Evolutionary conservation across 1,140 invertebrate genomes (phyloP), one percentile per base, ranked within the genome.

Genomic region (Solenopsis invicta): DNA sequence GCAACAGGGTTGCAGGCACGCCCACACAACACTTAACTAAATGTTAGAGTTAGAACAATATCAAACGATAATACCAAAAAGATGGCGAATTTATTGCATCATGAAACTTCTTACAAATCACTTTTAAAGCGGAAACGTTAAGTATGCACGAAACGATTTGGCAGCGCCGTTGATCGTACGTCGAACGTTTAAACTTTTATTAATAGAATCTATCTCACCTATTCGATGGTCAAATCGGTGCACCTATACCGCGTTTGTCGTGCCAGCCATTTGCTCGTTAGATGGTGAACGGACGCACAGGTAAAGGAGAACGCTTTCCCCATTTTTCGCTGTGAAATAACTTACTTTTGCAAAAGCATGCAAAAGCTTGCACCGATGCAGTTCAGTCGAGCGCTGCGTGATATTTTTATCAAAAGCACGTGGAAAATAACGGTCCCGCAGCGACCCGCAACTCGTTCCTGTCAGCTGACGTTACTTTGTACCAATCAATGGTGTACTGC

Each of bases 121-220:
- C 61, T 84, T 72, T 8, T 24, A 34, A 50, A 8, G 54, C 24
- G 69, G n/a, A 61, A 61, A 74, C 1, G 16, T 56, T 34, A 50
- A 56, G 75, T 61, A 48, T 18, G 64, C 56, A 72, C 48, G 37
- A 61, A 90, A 59, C 77, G 45, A 88, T 90, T 91, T 91, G 89
- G 89, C 89, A 90, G 72, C 45, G 37, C 56, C 45, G 12, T 50
- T 50, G 66, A 90, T 90, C 71, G 88, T 80, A 72, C 24, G 37
- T 90, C 54, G 64, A 88, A 71, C 86, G 77, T 88, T 88, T 74
- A 74, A 90, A 86, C 82, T 69, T 77, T 84, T 91, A 91, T 91
- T 88, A 91, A 91, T 91, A 91, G 89, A 91, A 64, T 62, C 56
- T 45, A 78, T 64, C 76, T 90, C 88, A 82, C 69, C 56, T 90